Evolutionary conservation across 2,113 vertebrate species (phyloP), one percentile per base, ranked within the genome.

Genomic region (Ptilonorhynchus violaceus): DNA sequence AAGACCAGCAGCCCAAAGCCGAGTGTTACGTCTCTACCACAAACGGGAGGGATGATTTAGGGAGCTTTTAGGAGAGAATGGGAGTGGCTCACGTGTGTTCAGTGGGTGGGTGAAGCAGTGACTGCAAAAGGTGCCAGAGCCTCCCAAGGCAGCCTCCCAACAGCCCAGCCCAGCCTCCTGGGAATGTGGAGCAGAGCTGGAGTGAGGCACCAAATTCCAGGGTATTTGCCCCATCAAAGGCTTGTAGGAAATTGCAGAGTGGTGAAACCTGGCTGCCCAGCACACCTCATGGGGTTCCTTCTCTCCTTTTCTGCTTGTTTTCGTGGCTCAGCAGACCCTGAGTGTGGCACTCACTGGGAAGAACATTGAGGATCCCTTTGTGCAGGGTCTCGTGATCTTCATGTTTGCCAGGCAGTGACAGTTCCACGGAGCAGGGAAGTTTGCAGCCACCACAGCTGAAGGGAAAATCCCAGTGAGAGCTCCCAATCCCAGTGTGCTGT

Each of bases 251-350:
- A 17, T 24, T 56, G 59, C 60, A 81, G 85, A 25, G 18, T 5
- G 21, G 16, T 22, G 20, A 37, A 49, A n/a, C 9, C 49, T 37
- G 69, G 5, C 44, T 70, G 31, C 30, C 24, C 63, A 52, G 2
- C 18, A 28, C 30, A 9, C 0, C 0, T 13, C 22, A 5, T 0
- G 19, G 63, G 62, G 15, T 20, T n/a, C 42, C 35, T 62, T 12
- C 33, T 64, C 30, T 47, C 52, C 18, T 3, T 42, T 67, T n/a
- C 66, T 46, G 9, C 27, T 53, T 37, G 27, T 42, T n/a, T 16
- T 20, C 44, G 6, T 41, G 86, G 60, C 28, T 52, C 20, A 16
- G n/a, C 69, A 50, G 35, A 30, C 17, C 60, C 69, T 20, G 42
- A 18, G 9, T 0, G 2, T 42, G 66, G 78, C 62, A 11, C 8